phyloP scores from a whole-genome alignment of 2,797 vertebrate species.

The Schizopygopsis pylzovi region DNA sequence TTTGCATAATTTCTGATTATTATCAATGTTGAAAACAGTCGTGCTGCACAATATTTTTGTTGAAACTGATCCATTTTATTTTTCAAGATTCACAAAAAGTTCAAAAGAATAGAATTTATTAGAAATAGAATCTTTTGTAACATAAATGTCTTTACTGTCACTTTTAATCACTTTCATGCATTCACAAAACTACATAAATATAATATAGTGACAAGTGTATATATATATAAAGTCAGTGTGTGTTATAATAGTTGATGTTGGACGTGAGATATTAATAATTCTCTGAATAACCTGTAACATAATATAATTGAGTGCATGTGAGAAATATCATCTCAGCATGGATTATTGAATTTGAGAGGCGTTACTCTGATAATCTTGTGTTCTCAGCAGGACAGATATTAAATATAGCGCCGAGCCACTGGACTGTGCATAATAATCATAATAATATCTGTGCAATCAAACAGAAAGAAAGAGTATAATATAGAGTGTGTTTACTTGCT shows the following conservation, averaged over 20 bases:
- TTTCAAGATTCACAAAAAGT: neutral
- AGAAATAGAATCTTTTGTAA: neutral
- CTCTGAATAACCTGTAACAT: neutral
- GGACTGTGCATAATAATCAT: neutral
- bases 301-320: neutral
- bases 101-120: neutral
- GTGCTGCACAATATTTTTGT: neutral
- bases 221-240: neutral
- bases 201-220: too few relatives aligned
- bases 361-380: neutral
- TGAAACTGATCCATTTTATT: neutral
- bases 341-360: neutral
- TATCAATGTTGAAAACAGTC: too few relatives aligned
- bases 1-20: too few relatives aligned
- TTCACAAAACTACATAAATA: too few relatives aligned
- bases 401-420: neutral
- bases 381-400: neutral
- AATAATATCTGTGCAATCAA: neutral
- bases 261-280: neutral
- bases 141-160: neutral
- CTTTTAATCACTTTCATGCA: neutral
- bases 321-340: neutral
- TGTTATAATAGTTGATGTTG: neutral
- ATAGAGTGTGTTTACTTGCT: neutral
- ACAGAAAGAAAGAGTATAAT: neutral